Percentiles rank a stretch among this genome's conserved stretches.
Conservation (phyloP, 2,888 invertebrate species). For the Tupiocoris notatus region DNA sequence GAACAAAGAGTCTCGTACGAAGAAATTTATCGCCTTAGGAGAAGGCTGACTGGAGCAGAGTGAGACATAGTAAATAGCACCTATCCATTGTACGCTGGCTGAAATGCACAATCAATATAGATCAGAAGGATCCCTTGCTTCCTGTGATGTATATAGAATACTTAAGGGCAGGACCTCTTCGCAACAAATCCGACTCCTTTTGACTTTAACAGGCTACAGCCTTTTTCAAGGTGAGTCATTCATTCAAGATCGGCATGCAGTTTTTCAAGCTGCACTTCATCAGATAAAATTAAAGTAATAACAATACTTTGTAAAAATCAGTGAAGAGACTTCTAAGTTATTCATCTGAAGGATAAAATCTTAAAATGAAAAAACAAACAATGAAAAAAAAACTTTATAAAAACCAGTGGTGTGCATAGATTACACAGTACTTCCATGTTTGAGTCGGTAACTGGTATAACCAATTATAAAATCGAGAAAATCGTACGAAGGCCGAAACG, state of each 20-base stretch:
- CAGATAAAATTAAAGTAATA: too few species aligned
- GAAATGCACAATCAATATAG: conserved; percentile 43
- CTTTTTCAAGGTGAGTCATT: background rate
- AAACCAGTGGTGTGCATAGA: too few species aligned
- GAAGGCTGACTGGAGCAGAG: conserved; percentile 1
- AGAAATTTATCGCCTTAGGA: conserved; percentile 25
- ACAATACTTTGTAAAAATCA: too few species aligned
- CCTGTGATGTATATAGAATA: conserved; percentile 43
- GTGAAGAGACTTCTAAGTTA: background rate
- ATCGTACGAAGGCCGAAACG: too few species aligned
- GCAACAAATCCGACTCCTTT: conserved; percentile 29
- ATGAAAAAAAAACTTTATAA: too few species aligned
- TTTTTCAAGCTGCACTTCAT: too few species aligned
- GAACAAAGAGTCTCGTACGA: conserved; percentile 9
- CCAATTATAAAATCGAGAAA: too few species aligned
- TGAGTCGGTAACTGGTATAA: too few species aligned
- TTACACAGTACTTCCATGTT: too few species aligned
- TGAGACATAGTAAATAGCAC: conserved; percentile 28
- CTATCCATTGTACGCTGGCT: conserved; percentile 38
- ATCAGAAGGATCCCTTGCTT: conserved; percentile 41
- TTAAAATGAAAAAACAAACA: too few species aligned
- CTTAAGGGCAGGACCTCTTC: conserved; percentile 38
- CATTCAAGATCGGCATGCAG: background rate
- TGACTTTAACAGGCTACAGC: background rate
- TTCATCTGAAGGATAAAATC: too few species aligned